phyloP scores from a whole-genome alignment of 2,888 invertebrate species.

The Morpho achilles region DNA sequence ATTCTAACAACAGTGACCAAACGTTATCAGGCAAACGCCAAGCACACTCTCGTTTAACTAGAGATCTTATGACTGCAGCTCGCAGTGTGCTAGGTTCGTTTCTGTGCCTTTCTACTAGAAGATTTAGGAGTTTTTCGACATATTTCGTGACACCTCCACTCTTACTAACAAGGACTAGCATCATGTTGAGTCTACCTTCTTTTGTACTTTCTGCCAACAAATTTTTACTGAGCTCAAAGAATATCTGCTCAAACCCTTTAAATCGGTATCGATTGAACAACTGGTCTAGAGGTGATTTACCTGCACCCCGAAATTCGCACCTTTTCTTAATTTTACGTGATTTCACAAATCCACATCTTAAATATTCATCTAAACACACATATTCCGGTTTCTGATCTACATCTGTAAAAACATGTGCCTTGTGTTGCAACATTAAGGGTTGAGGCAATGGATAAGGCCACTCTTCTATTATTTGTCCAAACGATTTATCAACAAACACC shows the following conservation, averaged over 20 bases:
- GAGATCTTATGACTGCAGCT: conserved; percentile 52
- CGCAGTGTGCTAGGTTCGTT: conserved; percentile 53
- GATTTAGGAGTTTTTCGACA: conserved; percentile 40
- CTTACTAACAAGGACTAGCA: conserved; percentile 59
- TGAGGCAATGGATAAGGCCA: conserved; percentile 41
- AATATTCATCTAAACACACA: conserved; percentile 4
- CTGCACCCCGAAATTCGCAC: neutral
- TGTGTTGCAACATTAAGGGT: conserved; percentile 13
- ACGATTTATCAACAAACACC: conserved; percentile 43
- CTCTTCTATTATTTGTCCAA: conserved; percentile 35
- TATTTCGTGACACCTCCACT: conserved; percentile 45
- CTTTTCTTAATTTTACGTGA: conserved; percentile 1
- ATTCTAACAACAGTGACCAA: conserved; percentile 47
- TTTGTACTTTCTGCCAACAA: conserved; percentile 40
- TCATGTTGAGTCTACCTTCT: conserved; percentile 50
- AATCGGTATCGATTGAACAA: conserved; percentile 54
- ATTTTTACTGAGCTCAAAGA: conserved; percentile 44
- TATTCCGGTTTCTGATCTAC: conserved; percentile 25
- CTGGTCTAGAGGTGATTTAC: conserved; percentile 40
- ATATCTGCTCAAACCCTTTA: conserved; percentile 42
- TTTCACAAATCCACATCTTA: neutral
- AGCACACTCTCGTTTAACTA: conserved; percentile 48
- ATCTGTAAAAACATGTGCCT: conserved; percentile 39
- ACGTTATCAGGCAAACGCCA: conserved; percentile 48
- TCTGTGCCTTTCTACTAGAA: conserved; percentile 37